Evolutionary conservation across 2,113 vertebrate genomes (phyloP).

Genomic region (Symphodus melops): DNA sequence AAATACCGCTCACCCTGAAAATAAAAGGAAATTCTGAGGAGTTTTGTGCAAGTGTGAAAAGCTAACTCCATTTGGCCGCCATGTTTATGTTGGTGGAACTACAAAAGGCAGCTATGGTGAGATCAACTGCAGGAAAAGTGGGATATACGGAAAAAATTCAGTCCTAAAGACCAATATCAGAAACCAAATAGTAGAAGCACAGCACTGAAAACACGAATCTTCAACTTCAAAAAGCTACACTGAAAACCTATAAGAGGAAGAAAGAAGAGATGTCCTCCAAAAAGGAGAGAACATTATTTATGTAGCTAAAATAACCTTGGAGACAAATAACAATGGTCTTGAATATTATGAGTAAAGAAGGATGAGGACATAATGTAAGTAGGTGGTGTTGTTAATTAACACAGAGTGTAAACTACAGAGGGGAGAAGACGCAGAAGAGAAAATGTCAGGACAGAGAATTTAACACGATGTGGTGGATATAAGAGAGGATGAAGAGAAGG

Average conservation of each 20-base stretch:
- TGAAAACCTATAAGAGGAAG: not conserved
- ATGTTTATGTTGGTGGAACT: too few relatives aligned
- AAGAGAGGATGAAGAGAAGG: conserved; percentile 35
- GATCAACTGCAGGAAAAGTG: too few relatives aligned
- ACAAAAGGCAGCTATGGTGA: too few relatives aligned
- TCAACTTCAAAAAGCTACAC: not conserved
- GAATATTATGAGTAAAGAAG: not conserved
- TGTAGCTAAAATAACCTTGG: not conserved
- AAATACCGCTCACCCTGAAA: too few relatives aligned
- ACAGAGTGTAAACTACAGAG: conserved; percentile 9
- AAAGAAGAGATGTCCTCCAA: not conserved
- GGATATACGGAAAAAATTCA: not conserved
- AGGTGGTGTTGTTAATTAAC: conserved; percentile 22
- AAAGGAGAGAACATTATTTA: not conserved
- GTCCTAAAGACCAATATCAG: not conserved
- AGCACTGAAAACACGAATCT: not conserved
- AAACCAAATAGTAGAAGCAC: not conserved
- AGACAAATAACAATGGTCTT: not conserved
- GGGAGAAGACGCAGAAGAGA: conserved; percentile 1
- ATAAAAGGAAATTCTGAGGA: too few relatives aligned
- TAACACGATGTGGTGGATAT: conserved; percentile 23
- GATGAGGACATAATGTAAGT: not conserved
- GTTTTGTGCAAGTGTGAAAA: too few relatives aligned
- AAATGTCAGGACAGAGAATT: conserved; percentile 15
- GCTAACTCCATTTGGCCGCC: too few relatives aligned